Base-by-base conservation (phyloP, 1,140 invertebrate species). In the Micrasema longulum region DNA sequence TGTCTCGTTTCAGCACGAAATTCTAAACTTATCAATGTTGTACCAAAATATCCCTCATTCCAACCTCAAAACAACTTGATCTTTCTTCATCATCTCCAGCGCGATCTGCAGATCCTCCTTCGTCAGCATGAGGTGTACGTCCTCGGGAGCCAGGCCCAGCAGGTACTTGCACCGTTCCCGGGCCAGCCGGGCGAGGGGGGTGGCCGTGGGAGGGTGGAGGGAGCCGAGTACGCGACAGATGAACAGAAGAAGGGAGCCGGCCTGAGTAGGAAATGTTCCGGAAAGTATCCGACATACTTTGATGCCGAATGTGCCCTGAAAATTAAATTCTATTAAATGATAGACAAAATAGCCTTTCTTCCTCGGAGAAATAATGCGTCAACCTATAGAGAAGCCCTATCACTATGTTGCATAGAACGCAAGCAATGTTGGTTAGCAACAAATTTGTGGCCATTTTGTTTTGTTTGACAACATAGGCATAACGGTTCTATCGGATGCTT, bases 91-190 rank as follows among this genome's bases (percentile, higher is more conserved):
- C 52, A 82, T 57, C 68, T 85, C 84, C 53, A 84, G 71, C 0
- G 83, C 84, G 4, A 84, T 80, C 67, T 84, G 83, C 0, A 85
- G 78, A 50, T 85, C 84, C 47, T 85, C 84, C 71, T 84, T 84
- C 0, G 80, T 77, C 0, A 85, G 64, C 55, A 84, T 83, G 1
- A 23, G 48, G n/a, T 66, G 65, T 9, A 70, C 36, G 31, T 72
- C 69, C 11, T 76, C 72, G 4, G 35, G 52, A 0, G 79, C 71
- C 74, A 85, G 74, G 4, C 79, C 76, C 63, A 76, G 77, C n/a
- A 84, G 69, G 63, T 79, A 73, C 47, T 69, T 76, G 69, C 83
- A 84, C 31, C 82, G 72, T 0, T 80, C 79, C 14, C 82, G 78
- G 7, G 83, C 84, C 45, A 85, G 57, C 67, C 80, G 81, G 18